Percentiles rank a stretch among this genome's conserved stretches.
These are phyloP conservation scores for Clitarchus hookeri DNA, from an alignment of 2,888 invertebrate species.

Conservation along the genomic window DNA sequence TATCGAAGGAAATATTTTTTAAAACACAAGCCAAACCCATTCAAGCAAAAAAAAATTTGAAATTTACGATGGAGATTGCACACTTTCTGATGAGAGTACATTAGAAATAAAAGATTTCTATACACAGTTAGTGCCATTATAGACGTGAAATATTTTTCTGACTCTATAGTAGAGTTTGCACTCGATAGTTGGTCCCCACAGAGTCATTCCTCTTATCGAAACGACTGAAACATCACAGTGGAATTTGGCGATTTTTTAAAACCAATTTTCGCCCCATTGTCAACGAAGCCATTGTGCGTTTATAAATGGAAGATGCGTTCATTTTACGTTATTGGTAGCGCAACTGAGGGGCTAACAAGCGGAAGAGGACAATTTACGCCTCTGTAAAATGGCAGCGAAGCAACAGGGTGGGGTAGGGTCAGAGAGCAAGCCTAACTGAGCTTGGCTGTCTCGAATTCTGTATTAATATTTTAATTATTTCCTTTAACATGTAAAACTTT, in stretches of 20 bases:
- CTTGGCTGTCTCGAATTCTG: no score
- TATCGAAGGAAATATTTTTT: no score
- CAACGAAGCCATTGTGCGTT: slow-evolving; percentile 3
- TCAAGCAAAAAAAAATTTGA: no score
- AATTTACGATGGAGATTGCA: no score
- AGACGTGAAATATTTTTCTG: background rate
- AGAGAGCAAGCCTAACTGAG: background rate
- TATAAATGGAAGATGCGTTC: background rate
- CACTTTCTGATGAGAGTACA: no score
- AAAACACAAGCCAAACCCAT: no score
- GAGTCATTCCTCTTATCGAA: background rate
- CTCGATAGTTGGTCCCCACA: background rate
- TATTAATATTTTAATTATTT: no score
- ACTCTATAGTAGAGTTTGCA: background rate
- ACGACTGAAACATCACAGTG: background rate
- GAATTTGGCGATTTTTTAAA: background rate
- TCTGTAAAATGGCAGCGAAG: background rate
- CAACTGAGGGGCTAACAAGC: background rate
- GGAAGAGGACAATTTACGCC: slow-evolving; percentile 4
- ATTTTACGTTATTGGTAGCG: background rate
- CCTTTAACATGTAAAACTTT: no score
- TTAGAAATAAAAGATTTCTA: no score
- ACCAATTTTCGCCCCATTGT: slow-evolving; percentile 6
- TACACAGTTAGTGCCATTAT: no score
- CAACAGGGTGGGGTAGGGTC: background rate